These are phyloP conservation scores for Philereme vetulata DNA, from an alignment of 2,888 invertebrate species.

Conservation along the genomic window DNA sequence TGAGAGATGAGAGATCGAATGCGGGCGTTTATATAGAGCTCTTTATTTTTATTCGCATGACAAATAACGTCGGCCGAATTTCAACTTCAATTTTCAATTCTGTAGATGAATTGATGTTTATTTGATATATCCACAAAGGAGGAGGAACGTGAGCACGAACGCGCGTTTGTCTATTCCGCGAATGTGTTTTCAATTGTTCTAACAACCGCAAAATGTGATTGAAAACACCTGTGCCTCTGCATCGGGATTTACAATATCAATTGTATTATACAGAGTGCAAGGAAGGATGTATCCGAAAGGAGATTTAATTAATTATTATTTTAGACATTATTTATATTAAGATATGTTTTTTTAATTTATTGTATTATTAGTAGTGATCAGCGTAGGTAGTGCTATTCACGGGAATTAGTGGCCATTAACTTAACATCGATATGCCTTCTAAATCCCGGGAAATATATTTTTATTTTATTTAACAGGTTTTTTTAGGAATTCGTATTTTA, in stretches of 20 bases:
- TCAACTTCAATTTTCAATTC: constrained; percentile 34
- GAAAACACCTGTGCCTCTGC: constrained; percentile 6
- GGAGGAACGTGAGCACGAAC: neutral
- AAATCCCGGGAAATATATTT: too few species aligned
- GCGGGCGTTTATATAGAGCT: constrained; percentile 27
- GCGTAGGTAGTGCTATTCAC: too few species aligned
- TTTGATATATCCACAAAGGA: constrained; percentile 30
- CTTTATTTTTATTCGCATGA: constrained; percentile 32
- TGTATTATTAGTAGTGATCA: too few species aligned
- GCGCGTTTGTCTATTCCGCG: constrained; percentile 24
- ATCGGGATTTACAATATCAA: neutral
- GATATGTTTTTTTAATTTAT: too few species aligned
- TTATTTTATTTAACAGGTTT: too few species aligned
- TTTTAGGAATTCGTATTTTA: too few species aligned
- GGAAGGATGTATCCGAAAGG: too few species aligned
- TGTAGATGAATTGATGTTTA: constrained; percentile 33
- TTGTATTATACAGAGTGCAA: too few species aligned
- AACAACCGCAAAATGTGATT: constrained; percentile 27
- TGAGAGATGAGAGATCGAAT: constrained; percentile 20
- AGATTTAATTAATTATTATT: too few species aligned
- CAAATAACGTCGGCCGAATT: constrained; percentile 35
- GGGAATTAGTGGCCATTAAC: too few species aligned
- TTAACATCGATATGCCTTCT: too few species aligned
- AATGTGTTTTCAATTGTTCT: constrained; percentile 21
- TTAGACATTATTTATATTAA: too few species aligned